Evolutionary conservation across 2,797 vertebrate genomes (phyloP).

Genomic region (Coreius guichenoti): DNA sequence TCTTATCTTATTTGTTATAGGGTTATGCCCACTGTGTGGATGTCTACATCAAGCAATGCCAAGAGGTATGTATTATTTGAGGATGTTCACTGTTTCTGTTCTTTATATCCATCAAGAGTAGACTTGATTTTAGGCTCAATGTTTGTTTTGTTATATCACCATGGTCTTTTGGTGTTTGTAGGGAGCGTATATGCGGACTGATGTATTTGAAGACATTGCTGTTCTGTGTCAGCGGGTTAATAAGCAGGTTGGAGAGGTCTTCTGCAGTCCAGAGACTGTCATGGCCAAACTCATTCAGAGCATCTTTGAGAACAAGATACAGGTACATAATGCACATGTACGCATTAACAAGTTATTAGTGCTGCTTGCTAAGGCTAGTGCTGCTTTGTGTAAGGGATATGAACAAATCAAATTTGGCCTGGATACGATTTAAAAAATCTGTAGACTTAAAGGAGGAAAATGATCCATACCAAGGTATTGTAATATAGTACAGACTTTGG

Average conservation of each 20-base stretch:
- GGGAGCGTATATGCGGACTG: conserved; percentile 91
- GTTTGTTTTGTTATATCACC: neutral
- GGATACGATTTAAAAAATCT: neutral
- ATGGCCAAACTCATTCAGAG: conserved; percentile 99
- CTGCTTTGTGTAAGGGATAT: neutral
- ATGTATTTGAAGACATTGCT: conserved; percentile 96
- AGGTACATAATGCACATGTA: conserved; percentile 78
- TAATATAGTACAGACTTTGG: neutral
- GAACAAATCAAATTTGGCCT: neutral
- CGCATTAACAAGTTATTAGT: neutral
- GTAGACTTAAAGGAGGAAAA: neutral
- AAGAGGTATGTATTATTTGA: conserved; percentile 84
- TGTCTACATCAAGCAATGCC: conserved; percentile 99
- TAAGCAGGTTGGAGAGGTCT: conserved; percentile 97
- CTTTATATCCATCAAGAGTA: neutral
- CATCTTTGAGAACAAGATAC: conserved; percentile 96
- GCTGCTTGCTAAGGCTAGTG: neutral
- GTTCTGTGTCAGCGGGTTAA: conserved; percentile 93
- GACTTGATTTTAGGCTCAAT: neutral
- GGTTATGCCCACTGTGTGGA: conserved; percentile 99
- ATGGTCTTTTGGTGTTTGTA: conserved; percentile 62
- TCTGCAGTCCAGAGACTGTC: conserved; percentile 96
- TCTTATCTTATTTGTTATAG: conserved; percentile 69
- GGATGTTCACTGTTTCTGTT: neutral
- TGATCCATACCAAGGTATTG: neutral